These are phyloP conservation scores for Aptenodytes patagonicus DNA, from an alignment of 2,113 vertebrate species.

Conservation along the genomic window DNA sequence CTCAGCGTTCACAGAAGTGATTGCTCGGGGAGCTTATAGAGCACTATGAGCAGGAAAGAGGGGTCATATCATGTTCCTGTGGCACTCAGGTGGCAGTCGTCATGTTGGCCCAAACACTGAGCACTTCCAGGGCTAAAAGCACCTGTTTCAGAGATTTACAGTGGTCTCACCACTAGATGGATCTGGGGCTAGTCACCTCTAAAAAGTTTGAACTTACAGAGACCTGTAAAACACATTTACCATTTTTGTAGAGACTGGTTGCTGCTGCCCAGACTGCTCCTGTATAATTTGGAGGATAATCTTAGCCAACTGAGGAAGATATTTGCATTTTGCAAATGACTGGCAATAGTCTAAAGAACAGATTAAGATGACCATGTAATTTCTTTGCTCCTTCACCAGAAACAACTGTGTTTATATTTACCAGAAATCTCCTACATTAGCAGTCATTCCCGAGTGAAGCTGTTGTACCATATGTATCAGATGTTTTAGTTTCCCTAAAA, in stretches of 20 bases:
- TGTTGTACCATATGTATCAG: neutral
- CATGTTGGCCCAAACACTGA: rapidly evolving
- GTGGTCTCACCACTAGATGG: too few species aligned
- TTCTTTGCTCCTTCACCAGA: slow-evolving; percentile 11
- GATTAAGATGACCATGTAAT: neutral
- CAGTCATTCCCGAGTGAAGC: neutral
- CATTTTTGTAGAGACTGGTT: neutral
- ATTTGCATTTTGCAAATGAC: slow-evolving; percentile 17
- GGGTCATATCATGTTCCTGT: rapidly evolving
- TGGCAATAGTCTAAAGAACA: slow-evolving; percentile 8
- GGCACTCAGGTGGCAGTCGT: neutral
- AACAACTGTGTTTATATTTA: neutral
- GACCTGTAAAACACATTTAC: neutral
- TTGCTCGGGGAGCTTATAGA: neutral
- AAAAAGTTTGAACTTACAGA: neutral
- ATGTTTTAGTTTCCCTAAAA: neutral
- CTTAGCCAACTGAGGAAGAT: slow-evolving; percentile 2
- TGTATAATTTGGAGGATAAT: neutral
- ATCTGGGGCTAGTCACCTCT: neutral
- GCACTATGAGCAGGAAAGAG: neutral
- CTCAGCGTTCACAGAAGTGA: neutral
- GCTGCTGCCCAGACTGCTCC: neutral
- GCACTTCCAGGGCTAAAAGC: neutral
- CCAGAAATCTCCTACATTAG: neutral
- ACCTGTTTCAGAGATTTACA: neutral